phyloP scores from a whole-genome alignment of 2,797 vertebrate species.

The Melopsittacus undulatus region DNA sequence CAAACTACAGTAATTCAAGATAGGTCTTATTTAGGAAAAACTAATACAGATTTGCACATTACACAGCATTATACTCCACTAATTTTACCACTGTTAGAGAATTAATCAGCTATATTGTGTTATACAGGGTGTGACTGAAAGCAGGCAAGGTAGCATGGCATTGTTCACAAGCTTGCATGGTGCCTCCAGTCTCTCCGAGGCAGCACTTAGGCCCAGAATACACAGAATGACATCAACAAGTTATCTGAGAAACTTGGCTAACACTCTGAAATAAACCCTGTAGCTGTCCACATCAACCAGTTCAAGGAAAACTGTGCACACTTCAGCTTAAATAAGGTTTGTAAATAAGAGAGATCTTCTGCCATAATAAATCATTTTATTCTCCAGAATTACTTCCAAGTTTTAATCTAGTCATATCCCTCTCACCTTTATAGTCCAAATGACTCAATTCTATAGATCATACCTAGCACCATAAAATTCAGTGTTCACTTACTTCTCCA shows the following conservation, averaged over 20 bases:
- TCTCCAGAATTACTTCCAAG: neutral
- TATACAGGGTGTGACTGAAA: neutral
- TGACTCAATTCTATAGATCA: neutral
- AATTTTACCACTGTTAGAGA: neutral
- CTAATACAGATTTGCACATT: neutral
- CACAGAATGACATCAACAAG: conserved; percentile 30
- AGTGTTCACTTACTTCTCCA: neutral
- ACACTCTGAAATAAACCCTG: neutral
- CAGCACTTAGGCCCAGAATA: neutral
- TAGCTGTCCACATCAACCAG: neutral
- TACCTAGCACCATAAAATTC: neutral
- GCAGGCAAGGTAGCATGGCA: neutral
- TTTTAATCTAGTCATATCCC: neutral
- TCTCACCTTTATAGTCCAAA: neutral
- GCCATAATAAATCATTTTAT: neutral
- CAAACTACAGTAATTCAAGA: neutral
- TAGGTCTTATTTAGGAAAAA: neutral
- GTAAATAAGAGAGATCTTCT: neutral
- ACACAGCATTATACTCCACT: neutral
- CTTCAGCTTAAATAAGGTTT: neutral
- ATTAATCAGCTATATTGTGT: neutral
- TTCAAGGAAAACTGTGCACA: neutral
- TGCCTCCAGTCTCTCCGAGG: neutral
- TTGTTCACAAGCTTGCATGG: neutral
- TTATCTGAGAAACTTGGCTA: conserved; percentile 36